Evolutionary conservation across 2,888 invertebrate genomes (phyloP), one percentile per base, ranked within the genome.

Genomic region (Ichneumon xanthorius): DNA sequence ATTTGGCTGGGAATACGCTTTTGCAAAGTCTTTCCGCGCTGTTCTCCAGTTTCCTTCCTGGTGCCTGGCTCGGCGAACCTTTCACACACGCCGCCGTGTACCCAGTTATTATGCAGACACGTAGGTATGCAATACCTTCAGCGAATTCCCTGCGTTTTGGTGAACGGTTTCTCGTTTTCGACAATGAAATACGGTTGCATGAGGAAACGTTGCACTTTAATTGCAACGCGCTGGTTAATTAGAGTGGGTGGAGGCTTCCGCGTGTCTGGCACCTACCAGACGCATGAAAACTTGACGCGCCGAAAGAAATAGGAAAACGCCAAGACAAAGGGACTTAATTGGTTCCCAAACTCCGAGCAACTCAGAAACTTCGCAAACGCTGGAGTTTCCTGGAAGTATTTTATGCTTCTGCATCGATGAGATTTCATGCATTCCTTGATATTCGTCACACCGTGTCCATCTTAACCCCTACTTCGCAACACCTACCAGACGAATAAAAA

Each of bases 1-100:
- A 81, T 84, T 63, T 68, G 55, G 67, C 71, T 76, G 81, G 81
- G 73, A 84, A 84, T 84, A 58, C 58, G 55, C 84, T 80, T 75
- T 79, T 84, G 80, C 75, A 70, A 82, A 78, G 71, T 81, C 79
- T 75, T 75, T 82, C 30, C 76, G 16, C 45, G 19, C 22, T 77
- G 82, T 80, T 70, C 58, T 58, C 50, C 63, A 45, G 68, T 63
- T 30, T 50, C 22, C 40, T 61, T 11, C 67, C 81, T 73, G 30
- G 9, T 71, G 45, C 14, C 26, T 55, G 45, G 68, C 63, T 71
- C 22, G 50, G 30, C 6, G 37, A 72, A 72, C 63, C 61, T 30
- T 22, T 63, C 65, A 19, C 37, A 55, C 78, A 26, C 45, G 45
- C 67, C 22, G 19, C 26, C 19, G 68, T 37, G 22, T 61, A 63